A percentile compares a stretch with the other conserved stretches of the same genome.
Conservation (phyloP, 2,888 invertebrate genomes). For the Epinotia demarniana region DNA sequence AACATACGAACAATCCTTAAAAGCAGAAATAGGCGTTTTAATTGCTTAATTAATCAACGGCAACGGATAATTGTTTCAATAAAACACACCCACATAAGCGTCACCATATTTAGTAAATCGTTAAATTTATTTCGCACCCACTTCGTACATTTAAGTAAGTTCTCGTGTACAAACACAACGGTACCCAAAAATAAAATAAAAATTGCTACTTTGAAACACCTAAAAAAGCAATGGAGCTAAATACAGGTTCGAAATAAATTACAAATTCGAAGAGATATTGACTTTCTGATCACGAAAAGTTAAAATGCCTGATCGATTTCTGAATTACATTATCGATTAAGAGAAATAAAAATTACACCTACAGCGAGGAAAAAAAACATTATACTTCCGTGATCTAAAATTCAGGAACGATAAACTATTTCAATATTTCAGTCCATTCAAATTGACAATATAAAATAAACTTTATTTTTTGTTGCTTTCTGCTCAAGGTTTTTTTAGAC, state of each 20-base stretch:
- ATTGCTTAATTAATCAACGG: slow-evolving; percentile 16
- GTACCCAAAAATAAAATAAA: slow-evolving; percentile 12
- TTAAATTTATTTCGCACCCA: slow-evolving; percentile 16
- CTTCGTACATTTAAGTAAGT: slow-evolving; percentile 36
- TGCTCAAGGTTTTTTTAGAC: neutral
- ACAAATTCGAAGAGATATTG: slow-evolving; percentile 2
- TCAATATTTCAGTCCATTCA: too few relatives aligned
- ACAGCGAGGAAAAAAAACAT: too few relatives aligned
- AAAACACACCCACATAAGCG: slow-evolving; percentile 14
- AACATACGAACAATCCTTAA: neutral
- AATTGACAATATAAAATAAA: too few relatives aligned
- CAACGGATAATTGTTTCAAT: slow-evolving; percentile 28
- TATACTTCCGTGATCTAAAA: too few relatives aligned
- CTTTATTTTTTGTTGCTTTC: too few relatives aligned
- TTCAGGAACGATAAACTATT: too few relatives aligned
- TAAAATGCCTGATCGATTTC: neutral
- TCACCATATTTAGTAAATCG: slow-evolving; percentile 7
- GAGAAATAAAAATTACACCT: neutral
- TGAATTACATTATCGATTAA: neutral
- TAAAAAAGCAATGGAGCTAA: neutral
- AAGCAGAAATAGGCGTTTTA: slow-evolving; percentile 7
- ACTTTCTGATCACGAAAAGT: neutral
- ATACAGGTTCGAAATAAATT: slow-evolving; percentile 6
- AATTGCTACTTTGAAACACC: slow-evolving; percentile 3
- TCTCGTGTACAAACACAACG: slow-evolving; percentile 29